Evolutionary conservation across 2,888 invertebrate species (phyloP).

Genomic region (Actias luna): DNA sequence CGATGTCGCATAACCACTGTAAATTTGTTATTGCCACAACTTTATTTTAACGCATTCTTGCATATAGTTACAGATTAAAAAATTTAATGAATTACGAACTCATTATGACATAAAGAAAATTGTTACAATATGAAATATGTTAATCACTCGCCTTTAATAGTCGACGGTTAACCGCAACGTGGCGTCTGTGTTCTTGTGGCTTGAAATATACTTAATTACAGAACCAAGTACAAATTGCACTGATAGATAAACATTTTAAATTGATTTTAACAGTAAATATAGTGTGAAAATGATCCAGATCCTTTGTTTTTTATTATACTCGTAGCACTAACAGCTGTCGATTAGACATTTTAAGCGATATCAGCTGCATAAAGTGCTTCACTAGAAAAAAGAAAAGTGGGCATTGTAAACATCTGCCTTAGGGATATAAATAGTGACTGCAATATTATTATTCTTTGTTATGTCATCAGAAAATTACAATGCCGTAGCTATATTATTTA

Average conservation of each 20-base stretch:
- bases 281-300: neutral
- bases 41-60: conserved; percentile 19
- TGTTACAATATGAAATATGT: neutral
- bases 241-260: conserved; percentile 1
- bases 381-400: conserved; percentile 9
- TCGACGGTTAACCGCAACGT: conserved; percentile 9
- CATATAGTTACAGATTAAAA: neutral
- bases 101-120: neutral
- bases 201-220: neutral
- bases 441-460: conserved; percentile 7
- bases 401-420: conserved; percentile 14
- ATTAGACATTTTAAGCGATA: conserved; percentile 2
- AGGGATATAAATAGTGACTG: conserved; percentile 1
- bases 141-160: conserved; percentile 3
- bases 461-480: neutral
- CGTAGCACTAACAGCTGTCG: conserved; percentile 10
- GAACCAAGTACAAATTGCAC: neutral
- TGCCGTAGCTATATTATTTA: neutral
- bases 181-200: conserved; percentile 11
- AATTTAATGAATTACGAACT: neutral
- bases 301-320: neutral
- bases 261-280: neutral
- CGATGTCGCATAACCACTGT: conserved; percentile 64
- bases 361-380: conserved; percentile 13
- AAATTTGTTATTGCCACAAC: conserved; percentile 15